Conservation (phyloP, 1,140 invertebrate genomes). For the Hycleus phaleratus region DNA sequence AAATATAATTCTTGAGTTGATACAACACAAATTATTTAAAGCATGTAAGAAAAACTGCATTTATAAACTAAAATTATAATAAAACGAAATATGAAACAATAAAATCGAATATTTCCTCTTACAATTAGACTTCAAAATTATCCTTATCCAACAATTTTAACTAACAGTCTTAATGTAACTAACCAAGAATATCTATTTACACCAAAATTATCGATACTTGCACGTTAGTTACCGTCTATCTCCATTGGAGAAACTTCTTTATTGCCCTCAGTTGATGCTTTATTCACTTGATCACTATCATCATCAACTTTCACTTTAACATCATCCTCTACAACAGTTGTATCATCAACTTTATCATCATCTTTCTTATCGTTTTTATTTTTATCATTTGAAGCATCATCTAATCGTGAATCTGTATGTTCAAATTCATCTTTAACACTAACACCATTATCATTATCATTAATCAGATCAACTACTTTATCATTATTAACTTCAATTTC, state of each 20-base stretch:
- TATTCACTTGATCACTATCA: background rate
- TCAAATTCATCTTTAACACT: background rate
- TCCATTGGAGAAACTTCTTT: no score
- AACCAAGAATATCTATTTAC: background rate
- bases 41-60: background rate
- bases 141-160: background rate
- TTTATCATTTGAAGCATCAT: background rate
- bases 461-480: slow-evolving; percentile 5
- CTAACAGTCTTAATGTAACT: background rate
- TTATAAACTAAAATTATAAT: background rate
- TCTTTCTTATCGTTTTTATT: background rate
- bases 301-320: background rate
- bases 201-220: background rate
- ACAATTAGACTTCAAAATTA: background rate
- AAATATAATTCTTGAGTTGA: background rate
- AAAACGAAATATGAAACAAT: background rate
- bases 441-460: background rate
- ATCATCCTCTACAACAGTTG: background rate
- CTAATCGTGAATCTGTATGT: slow-evolving; percentile 4
- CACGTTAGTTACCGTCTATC: background rate
- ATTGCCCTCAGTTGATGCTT: background rate
- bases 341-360: background rate
- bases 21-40: background rate
- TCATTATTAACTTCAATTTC: slow-evolving; percentile 1
- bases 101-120: background rate